These are phyloP conservation scores for Rhabdomys dilectus DNA, from an alignment of 2,113 vertebrate species.

Conservation along the genomic window DNA sequence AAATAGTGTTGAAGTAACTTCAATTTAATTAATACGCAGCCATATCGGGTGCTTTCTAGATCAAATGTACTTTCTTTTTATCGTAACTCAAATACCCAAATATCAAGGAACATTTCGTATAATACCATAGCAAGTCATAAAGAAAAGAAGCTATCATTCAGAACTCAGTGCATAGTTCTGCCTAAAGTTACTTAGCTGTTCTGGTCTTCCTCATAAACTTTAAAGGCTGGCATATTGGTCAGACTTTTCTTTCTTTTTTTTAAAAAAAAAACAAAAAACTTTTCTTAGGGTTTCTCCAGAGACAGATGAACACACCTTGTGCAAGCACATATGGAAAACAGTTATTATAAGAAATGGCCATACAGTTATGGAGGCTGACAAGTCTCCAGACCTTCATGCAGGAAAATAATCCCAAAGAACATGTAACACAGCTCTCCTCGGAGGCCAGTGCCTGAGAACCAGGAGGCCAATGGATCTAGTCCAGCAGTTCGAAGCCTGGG, in stretches of 20 bases:
- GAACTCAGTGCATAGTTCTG: not conserved
- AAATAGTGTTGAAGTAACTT: slow-evolving; percentile 28
- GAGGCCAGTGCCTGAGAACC: not conserved
- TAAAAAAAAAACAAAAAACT: not conserved
- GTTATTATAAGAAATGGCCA: not conserved
- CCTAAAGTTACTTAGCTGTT: not conserved
- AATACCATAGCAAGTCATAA: slow-evolving; percentile 28
- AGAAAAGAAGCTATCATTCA: not conserved
- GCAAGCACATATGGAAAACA: not conserved
- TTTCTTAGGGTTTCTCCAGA: not conserved
- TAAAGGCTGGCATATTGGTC: not conserved
- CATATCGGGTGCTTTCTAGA: slow-evolving; percentile 35
- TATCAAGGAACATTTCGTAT: not conserved
- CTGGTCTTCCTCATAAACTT: slow-evolving; percentile 5
- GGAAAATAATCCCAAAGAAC: not conserved
- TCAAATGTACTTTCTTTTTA: not conserved
- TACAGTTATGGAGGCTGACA: not conserved
- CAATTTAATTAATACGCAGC: slow-evolving; percentile 25
- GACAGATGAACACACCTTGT: not conserved
- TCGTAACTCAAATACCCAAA: slow-evolving; percentile 51
- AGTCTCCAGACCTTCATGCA: not conserved
- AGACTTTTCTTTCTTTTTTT: not conserved
- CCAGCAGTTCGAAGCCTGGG: not conserved
- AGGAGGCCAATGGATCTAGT: not conserved
- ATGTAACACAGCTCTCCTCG: not conserved